phyloP scores from a whole-genome alignment of 2,113 vertebrate genomes.

The Heteronetta atricapilla region DNA sequence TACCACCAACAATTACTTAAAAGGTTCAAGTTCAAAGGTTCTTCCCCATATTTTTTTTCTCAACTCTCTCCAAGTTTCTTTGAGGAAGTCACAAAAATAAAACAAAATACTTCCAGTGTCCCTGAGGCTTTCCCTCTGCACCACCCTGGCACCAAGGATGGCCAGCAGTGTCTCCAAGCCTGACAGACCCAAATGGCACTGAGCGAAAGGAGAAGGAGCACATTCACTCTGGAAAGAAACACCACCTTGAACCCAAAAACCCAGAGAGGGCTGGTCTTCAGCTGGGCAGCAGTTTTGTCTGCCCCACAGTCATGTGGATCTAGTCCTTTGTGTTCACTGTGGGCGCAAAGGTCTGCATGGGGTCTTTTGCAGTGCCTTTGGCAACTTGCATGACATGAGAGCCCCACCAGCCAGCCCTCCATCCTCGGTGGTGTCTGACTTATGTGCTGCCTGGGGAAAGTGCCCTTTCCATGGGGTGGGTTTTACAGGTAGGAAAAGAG shows the following conservation, averaged over 20 bases:
- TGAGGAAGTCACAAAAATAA: neutral
- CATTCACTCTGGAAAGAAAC: neutral
- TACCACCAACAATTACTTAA: neutral
- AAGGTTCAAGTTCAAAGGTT: neutral
- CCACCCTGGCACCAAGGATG: rapidly evolving
- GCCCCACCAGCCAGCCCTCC: neutral
- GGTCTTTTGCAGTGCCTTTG: rapidly evolving
- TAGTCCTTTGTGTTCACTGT: neutral
- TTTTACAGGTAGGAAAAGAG: neutral
- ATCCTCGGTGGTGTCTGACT: neutral
- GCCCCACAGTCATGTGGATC: too few species aligned
- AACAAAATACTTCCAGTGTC: neutral
- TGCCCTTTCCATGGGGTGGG: neutral
- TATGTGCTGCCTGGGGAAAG: too few species aligned
- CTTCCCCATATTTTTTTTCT: neutral
- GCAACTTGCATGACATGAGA: neutral
- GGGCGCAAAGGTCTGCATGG: neutral
- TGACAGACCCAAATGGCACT: neutral
- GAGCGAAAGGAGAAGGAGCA: neutral
- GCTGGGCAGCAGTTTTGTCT: neutral
- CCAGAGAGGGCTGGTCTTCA: neutral
- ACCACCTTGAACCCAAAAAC: neutral
- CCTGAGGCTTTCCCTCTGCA: neutral
- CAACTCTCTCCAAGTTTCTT: neutral
- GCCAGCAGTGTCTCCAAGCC: neutral